Percentiles rank a stretch among this genome's conserved stretches.
Conservation (phyloP, 2,113 vertebrate genomes). For the Chunga burmeisteri region DNA sequence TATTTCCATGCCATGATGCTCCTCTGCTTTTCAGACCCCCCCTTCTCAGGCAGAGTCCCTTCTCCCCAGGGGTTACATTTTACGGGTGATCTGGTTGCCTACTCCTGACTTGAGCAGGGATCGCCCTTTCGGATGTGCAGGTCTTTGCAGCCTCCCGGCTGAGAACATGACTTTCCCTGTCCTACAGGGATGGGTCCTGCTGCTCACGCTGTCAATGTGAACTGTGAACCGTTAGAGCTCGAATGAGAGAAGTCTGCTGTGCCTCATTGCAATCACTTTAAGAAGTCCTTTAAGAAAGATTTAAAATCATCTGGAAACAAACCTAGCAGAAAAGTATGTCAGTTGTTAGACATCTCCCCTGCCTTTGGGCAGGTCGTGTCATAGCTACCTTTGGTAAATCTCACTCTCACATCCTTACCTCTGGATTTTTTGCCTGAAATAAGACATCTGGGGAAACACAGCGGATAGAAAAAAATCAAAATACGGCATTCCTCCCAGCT, state of each 20-base stretch:
- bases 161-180: not conserved
- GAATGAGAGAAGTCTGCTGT: not conserved
- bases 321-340: not conserved
- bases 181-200: not conserved
- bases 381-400: not conserved
- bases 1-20: not conserved
- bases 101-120: not conserved
- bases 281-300: not conserved
- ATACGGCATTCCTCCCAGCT: not conserved
- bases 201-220: not conserved
- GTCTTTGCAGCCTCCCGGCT: not conserved
- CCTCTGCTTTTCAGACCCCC: not conserved
- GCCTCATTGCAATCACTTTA: not conserved
- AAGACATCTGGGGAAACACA: not conserved
- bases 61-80: not conserved
- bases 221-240: not conserved
- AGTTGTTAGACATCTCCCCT: not conserved
- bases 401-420: not conserved
- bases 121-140: not conserved
- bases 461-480: not conserved
- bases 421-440: not conserved
- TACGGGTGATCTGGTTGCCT: not conserved
- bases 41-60: not conserved
- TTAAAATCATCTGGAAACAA: not conserved
- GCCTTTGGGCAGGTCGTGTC: not conserved